Conservation (phyloP, 1,140 invertebrate species). For the Scaptomyza graminum region DNA sequence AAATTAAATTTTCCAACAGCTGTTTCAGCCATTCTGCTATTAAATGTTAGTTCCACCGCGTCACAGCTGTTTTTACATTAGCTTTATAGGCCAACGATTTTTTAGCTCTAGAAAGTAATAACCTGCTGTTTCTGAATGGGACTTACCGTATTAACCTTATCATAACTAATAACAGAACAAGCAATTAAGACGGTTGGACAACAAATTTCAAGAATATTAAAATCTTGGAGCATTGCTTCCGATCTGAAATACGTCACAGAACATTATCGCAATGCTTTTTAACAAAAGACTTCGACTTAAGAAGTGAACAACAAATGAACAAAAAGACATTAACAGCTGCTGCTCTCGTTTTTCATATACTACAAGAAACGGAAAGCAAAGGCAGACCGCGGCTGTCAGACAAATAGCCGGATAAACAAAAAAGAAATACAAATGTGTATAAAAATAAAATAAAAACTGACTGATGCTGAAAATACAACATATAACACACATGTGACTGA, state of each 20-base stretch:
- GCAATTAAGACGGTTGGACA: neutral
- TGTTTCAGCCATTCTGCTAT: neutral
- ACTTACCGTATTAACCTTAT: neutral
- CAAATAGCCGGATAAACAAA: slow-evolving; percentile 56
- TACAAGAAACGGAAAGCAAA: slow-evolving; percentile 8
- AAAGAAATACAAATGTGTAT: slow-evolving; percentile 46
- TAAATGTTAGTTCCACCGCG: slow-evolving; percentile 8
- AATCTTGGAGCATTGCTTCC: neutral
- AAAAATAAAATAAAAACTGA: slow-evolving; percentile 68
- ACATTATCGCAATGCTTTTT: slow-evolving; percentile 9
- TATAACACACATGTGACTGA: slow-evolving; percentile 44
- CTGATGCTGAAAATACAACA: slow-evolving; percentile 36
- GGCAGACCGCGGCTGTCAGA: slow-evolving; percentile 29
- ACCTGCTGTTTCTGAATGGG: neutral
- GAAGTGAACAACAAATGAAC: slow-evolving; percentile 24
- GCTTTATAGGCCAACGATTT: neutral
- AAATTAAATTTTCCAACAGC: slow-evolving; percentile 2
- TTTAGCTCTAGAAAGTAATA: slow-evolving; percentile 1
- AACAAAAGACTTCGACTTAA: slow-evolving; percentile 8
- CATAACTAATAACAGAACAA: neutral
- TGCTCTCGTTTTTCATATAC: slow-evolving; percentile 61
- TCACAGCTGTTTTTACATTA: slow-evolving; percentile 5
- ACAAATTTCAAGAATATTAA: neutral
- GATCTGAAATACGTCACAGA: slow-evolving; percentile 40
- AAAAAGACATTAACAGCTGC: slow-evolving; percentile 59